Conservation (phyloP, 1,140 invertebrate genomes). For the Parasteatoda tepidariorum region DNA sequence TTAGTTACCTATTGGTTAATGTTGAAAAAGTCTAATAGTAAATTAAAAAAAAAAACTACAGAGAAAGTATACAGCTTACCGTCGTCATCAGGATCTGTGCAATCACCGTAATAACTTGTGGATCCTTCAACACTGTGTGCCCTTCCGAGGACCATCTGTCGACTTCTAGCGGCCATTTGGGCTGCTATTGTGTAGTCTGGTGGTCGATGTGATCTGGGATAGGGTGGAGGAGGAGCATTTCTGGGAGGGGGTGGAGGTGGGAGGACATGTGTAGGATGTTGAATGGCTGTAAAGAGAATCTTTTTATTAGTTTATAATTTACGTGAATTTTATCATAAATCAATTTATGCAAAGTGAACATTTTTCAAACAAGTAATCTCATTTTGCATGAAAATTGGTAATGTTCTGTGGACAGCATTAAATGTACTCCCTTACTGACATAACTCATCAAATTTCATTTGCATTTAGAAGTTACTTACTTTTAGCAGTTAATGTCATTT, state of each 20-base stretch:
- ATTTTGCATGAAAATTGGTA: neutral
- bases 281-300: neutral
- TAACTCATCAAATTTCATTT: too few species aligned
- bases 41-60: too few species aligned
- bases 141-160: constrained; percentile 79
- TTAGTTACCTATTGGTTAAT: too few species aligned
- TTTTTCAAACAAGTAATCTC: neutral
- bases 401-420: too few species aligned
- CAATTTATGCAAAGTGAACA: neutral
- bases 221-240: constrained; percentile 46
- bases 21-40: too few species aligned
- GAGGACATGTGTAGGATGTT: constrained; percentile 22
- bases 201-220: constrained; percentile 68
- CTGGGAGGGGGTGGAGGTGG: constrained; percentile 58
- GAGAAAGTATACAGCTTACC: constrained; percentile 64
- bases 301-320: too few species aligned
- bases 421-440: too few species aligned
- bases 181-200: constrained; percentile 82
- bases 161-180: constrained; percentile 77
- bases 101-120: constrained; percentile 74
- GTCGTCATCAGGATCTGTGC: constrained; percentile 78
- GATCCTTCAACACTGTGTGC: constrained; percentile 89
- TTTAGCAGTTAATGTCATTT: too few species aligned
- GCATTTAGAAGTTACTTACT: too few species aligned
- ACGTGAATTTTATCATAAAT: too few species aligned